These are phyloP conservation scores for Chrysolina oricalcia DNA, from an alignment of 2,888 invertebrate species.

Conservation along the genomic window DNA sequence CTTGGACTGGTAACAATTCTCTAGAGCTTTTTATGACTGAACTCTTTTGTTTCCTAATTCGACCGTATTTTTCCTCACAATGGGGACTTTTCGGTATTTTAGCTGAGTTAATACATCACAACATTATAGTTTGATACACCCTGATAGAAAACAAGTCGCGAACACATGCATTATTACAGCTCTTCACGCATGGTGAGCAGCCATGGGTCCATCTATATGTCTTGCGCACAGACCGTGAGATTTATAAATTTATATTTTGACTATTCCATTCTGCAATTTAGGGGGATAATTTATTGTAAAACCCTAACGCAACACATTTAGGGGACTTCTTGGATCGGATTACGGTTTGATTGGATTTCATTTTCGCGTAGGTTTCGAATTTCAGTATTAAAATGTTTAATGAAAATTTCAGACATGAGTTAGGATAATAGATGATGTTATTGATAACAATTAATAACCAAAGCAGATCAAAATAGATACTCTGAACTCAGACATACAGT, in stretches of 20 bases:
- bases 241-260: slow-evolving; percentile 73
- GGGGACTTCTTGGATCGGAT: slow-evolving; percentile 58
- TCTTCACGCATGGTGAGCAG: slow-evolving; percentile 69
- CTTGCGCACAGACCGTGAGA: slow-evolving; percentile 69
- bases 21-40: not conserved
- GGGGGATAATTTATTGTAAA: slow-evolving; percentile 69
- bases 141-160: slow-evolving; percentile 66
- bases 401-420: not conserved
- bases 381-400: not conserved
- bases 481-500: not conserved
- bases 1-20: not conserved
- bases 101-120: slow-evolving; percentile 17
- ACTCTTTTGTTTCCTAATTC: slow-evolving; percentile 17
- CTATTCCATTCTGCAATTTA: slow-evolving; percentile 70
- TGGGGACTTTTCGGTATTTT: slow-evolving; percentile 1
- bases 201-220: slow-evolving; percentile 60
- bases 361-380: not conserved
- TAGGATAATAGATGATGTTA: too few relatives aligned
- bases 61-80: slow-evolving; percentile 8
- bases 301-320: slow-evolving; percentile 56
- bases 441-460: not conserved
- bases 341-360: slow-evolving; percentile 59
- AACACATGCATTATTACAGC: slow-evolving; percentile 69
- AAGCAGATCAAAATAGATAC: not conserved
- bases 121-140: slow-evolving; percentile 49